These are phyloP conservation scores for Hippocampus abdominalis DNA, from an alignment of 2,113 vertebrate species.

Conservation along the genomic window DNA sequence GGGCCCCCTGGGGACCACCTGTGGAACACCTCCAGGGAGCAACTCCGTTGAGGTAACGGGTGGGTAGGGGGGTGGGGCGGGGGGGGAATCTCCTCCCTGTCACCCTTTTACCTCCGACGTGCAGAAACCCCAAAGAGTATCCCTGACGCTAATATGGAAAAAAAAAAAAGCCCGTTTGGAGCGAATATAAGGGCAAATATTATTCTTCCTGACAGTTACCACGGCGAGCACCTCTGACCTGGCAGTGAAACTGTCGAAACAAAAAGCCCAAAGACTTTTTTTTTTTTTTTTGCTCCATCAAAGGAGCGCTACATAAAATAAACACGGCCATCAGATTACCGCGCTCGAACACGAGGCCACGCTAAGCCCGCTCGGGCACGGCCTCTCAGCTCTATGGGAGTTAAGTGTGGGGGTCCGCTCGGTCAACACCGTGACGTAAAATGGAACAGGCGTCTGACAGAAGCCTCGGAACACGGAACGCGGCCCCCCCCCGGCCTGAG, in stretches of 20 bases:
- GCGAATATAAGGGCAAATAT: constrained; percentile 79
- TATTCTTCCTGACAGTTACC: constrained; percentile 81
- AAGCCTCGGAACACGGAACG: constrained; percentile 71
- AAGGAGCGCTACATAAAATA: constrained; percentile 80
- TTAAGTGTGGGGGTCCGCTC: constrained; percentile 80
- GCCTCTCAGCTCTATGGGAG: constrained; percentile 68
- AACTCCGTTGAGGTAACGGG: constrained; percentile 38
- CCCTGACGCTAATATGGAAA: constrained; percentile 80
- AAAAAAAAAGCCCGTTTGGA: constrained; percentile 80
- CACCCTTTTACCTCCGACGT: constrained; percentile 55
- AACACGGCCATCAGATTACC: constrained; percentile 81
- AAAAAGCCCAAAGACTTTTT: constrained; percentile 81
- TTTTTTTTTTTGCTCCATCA: constrained; percentile 76
- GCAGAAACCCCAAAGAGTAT: constrained; percentile 63
- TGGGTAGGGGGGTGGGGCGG: too few species aligned
- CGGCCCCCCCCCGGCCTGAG: constrained; percentile 70
- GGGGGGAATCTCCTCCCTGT: constrained; percentile 24
- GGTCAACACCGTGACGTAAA: constrained; percentile 82
- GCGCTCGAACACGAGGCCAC: constrained; percentile 70
- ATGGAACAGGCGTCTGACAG: constrained; percentile 80
- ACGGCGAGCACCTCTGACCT: constrained; percentile 76
- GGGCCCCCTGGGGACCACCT: constrained; percentile 33
- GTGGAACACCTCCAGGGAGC: constrained; percentile 48
- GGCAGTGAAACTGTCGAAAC: constrained; percentile 75
- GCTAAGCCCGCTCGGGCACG: constrained; percentile 59